Evolutionary conservation across 2,113 vertebrate genomes (phyloP), one percentile per base, ranked within the genome.

Genomic region (Speoplatyrhinus poulsoni): DNA sequence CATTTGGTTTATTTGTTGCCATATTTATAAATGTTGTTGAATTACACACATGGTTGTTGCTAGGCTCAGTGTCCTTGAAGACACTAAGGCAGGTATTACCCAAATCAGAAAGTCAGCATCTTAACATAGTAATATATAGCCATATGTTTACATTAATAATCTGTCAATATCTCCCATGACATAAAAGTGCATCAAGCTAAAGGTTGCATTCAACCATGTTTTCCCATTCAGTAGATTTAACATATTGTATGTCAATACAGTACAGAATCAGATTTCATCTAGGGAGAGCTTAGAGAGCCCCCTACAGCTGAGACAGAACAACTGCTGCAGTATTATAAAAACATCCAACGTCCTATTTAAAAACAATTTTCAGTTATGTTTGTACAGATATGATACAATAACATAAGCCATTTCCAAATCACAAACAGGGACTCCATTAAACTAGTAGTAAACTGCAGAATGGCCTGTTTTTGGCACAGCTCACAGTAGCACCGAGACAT

Each of bases 1-100:
- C 82, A 70, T 88, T 85, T 89, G 79, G 80, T 92, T 92, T 92
- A 91, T 92, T 92, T 85, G 60, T 81, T 82, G 69, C 55, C 65
- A 80, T 80, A 85, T 79, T 73, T 71, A 86, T 84, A 81, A 88
- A 87, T 78, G 75, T 76, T 73, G 61, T 75, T 71, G 81, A 79
- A 91, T 82, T 26, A 82, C 81, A 83, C 85, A 86, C 65, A 74
- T 85, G 78, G 58, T 69, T 68, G 36, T n/a, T 60, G 67, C 62
- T 74, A 75, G 57, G 69, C 73, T 46, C 62, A 46, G 32, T 48
- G 12, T 78, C 74, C 55, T 56, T 19, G 36, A 15, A 64, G 75
- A 48, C 70, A 11, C 12, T 69, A 70, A 83, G 46, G 69, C 76
- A 61, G 63, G 46, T 70, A 67, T 56, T 71, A 66, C 70, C 60